Conservation (phyloP, 2,888 invertebrate genomes). For the Monoplex corrugatus region DNA sequence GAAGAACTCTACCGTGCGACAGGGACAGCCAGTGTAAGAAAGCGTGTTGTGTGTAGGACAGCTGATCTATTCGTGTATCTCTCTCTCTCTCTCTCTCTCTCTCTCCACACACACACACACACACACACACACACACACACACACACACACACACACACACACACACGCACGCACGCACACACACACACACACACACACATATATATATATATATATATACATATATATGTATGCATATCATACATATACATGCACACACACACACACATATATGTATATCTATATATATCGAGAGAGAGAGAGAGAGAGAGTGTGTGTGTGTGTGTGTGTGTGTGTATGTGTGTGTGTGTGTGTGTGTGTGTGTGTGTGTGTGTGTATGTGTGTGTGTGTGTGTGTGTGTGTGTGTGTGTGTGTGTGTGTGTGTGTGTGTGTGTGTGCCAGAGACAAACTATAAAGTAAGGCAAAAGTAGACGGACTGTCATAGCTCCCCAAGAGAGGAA, state of each 20-base stretch:
- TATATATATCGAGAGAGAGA: too few relatives aligned
- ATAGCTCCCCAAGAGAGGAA: too few relatives aligned
- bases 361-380: constrained; percentile 31
- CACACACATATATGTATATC: neutral
- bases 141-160: neutral
- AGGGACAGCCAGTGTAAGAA: too few relatives aligned
- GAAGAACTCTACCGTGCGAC: too few relatives aligned
- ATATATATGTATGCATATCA: too few relatives aligned
- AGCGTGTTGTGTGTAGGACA: too few relatives aligned
- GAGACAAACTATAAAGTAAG: too few relatives aligned
- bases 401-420: neutral
- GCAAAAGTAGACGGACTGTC: too few relatives aligned
- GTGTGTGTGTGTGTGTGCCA: neutral
- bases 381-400: neutral
- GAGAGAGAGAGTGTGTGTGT: constrained; percentile 16
- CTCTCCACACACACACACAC: neutral
- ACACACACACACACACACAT: constrained; percentile 2
- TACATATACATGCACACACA: neutral
- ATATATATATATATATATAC: neutral
- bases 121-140: too few relatives aligned
- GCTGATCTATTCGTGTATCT: neutral
- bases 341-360: constrained; percentile 26
- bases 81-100: neutral
- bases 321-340: constrained; percentile 22
- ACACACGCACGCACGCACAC: neutral